Evolutionary conservation across 2,888 invertebrate species (phyloP).

Genomic region (Ochropleura leucogaster): DNA sequence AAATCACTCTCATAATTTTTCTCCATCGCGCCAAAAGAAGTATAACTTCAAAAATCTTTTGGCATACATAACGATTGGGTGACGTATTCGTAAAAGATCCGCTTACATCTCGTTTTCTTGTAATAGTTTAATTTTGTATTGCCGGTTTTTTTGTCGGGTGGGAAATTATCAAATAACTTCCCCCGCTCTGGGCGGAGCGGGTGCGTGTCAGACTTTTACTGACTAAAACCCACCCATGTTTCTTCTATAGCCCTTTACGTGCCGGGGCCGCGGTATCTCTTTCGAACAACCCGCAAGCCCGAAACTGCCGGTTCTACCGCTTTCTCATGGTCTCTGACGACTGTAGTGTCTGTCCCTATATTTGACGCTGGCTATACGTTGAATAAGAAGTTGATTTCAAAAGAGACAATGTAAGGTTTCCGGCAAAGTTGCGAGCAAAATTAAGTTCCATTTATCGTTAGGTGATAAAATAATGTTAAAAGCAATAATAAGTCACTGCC

Average conservation of each 20-base stretch:
- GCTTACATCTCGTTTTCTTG: neutral
- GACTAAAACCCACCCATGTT: no score
- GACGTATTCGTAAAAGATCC: neutral
- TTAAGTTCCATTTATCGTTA: neutral
- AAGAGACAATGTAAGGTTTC: neutral
- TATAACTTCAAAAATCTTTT: no score
- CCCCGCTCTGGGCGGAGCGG: no score
- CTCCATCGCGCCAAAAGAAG: no score
- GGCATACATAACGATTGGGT: neutral
- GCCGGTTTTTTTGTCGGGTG: no score
- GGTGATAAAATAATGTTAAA: neutral
- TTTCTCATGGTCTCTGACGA: neutral
- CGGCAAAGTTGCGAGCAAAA: neutral
- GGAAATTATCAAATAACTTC: no score
- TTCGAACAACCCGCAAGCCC: no score
- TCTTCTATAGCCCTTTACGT: no score
- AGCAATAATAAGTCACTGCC: conserved; percentile 17
- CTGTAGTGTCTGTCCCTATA: neutral
- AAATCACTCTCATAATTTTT: no score
- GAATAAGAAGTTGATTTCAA: neutral
- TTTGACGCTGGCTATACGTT: neutral
- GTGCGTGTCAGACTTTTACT: no score
- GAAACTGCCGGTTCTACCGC: neutral
- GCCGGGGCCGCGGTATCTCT: no score
- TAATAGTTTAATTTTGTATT: neutral